Conservation (phyloP, 2,113 vertebrate species). For the Scomber colias region DNA sequence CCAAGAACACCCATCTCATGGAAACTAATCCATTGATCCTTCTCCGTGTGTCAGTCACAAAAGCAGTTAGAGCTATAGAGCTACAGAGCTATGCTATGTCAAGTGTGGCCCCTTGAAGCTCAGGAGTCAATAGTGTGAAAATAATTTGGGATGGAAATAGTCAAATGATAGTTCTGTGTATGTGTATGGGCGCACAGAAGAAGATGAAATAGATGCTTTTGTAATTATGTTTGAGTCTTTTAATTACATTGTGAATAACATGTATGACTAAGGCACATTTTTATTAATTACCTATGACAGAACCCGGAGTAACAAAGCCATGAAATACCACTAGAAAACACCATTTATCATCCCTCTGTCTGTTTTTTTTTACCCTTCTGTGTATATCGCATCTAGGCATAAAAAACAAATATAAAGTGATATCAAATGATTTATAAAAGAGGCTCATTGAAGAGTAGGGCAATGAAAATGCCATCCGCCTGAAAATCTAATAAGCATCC, state of each 20-base stretch:
- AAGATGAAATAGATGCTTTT: conserved; percentile 24
- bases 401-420: conserved; percentile 61
- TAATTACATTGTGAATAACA: conserved; percentile 6
- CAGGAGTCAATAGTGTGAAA: conserved; percentile 83
- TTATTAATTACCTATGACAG: conserved; percentile 15
- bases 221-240: background rate
- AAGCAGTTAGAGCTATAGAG: conserved; percentile 84
- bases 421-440: conserved; percentile 71
- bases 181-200: background rate
- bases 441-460: conserved; percentile 58
- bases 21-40: conserved; percentile 93
- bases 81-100: conserved; percentile 86
- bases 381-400: conserved; percentile 44
- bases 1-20: conserved; percentile 80
- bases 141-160: conserved; percentile 74
- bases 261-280: background rate
- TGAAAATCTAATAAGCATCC: conserved; percentile 74
- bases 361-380: background rate
- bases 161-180: conserved; percentile 19
- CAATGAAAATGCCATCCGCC: conserved; percentile 77
- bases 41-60: conserved; percentile 84
- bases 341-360: conserved; percentile 28
- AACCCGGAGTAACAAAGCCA: background rate
- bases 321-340: conserved; percentile 12
- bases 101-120: conserved; percentile 81